Evolutionary conservation across 2,888 invertebrate species (phyloP).

Genomic region (Argyresthia albistria): DNA sequence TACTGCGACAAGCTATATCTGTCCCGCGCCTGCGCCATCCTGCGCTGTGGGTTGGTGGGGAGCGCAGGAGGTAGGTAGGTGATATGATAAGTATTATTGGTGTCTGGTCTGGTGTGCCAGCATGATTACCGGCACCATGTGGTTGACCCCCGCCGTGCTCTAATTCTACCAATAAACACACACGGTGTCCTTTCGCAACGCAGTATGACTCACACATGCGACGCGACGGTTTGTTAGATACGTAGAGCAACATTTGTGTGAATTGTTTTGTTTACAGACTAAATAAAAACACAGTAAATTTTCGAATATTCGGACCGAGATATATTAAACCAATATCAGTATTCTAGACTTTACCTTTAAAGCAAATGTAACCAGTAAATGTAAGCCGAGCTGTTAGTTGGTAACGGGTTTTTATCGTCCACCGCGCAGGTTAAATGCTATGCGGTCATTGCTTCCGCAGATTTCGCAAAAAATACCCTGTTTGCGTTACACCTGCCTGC

Average conservation of each 20-base stretch:
- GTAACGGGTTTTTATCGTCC: conserved; percentile 12
- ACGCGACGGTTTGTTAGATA: too few species aligned
- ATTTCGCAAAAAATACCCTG: conserved; percentile 15
- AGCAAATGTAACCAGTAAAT: too few species aligned
- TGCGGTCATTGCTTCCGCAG: conserved; percentile 20
- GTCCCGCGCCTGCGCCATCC: neutral
- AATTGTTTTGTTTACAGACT: too few species aligned
- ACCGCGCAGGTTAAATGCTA: conserved; percentile 12
- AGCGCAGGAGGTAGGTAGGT: neutral
- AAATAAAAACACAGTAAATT: too few species aligned
- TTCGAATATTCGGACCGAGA: too few species aligned
- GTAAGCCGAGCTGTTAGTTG: conserved; percentile 4
- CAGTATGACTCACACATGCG: neutral
- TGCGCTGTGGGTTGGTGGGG: neutral
- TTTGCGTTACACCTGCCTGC: neutral
- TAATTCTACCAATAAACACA: conserved; percentile 11
- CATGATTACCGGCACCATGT: conserved; percentile 7
- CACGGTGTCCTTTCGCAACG: conserved; percentile 3
- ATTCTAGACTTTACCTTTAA: too few species aligned
- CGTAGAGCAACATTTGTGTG: too few species aligned
- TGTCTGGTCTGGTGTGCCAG: neutral
- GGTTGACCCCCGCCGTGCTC: conserved; percentile 17
- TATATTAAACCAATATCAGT: too few species aligned
- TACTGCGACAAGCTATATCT: too few species aligned
- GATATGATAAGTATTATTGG: conserved; percentile 1